Base-by-base conservation (phyloP, 2,888 invertebrate genomes). In the Hylaea fasciaria region DNA sequence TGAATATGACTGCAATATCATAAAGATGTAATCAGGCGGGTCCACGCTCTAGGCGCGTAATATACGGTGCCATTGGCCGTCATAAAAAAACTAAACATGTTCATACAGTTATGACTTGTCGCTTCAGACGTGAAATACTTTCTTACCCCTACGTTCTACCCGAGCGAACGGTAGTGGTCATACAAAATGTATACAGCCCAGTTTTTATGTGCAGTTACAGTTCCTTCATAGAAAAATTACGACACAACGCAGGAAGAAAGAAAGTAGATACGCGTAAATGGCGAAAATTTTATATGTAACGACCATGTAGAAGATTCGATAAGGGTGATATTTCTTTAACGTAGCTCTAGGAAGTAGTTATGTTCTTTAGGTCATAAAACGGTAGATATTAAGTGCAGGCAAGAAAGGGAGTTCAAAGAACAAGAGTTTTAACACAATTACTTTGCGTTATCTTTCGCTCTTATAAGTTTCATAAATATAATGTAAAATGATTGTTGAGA, bases 71-170 rank as follows among this genome's bases (percentile, higher is more conserved):
- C 77, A 79, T 83, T 76, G 78, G 70, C 74, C 68, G 70, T 73
- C 78, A 68, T 83, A 80, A 85, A 83, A 85, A 81, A 85, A 80
- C 69, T 76, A 74, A 77, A 81, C 80, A 78, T 73, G 69, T 71
- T 77, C 74, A 74, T 79, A 77, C 79, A 78, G 83, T 81, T 77
- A 80, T 78, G 80, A 75, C 70, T 68, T 71, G 70, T 69, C 72
- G 68, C 74, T 76, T 69, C 67, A 65, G 69, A 66, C 69, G 66
- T 66, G 66, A 64, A 66, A 66, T 64, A 68, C 68, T 56, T 56
- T 45, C 41, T 10, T 35, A 54, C 47, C 43, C 28, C 22, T 47
- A 39, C 43, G 5, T 47, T 12, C 57, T 68, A 63, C 60, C 50
- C 10, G 43, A 13, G 56, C 58, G 66, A 43, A 56, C 39, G 56